A percentile compares a stretch with the other conserved stretches of the same genome.
phyloP scores from a whole-genome alignment of 2,113 vertebrate species.

The Dipodomys stephensi region DNA sequence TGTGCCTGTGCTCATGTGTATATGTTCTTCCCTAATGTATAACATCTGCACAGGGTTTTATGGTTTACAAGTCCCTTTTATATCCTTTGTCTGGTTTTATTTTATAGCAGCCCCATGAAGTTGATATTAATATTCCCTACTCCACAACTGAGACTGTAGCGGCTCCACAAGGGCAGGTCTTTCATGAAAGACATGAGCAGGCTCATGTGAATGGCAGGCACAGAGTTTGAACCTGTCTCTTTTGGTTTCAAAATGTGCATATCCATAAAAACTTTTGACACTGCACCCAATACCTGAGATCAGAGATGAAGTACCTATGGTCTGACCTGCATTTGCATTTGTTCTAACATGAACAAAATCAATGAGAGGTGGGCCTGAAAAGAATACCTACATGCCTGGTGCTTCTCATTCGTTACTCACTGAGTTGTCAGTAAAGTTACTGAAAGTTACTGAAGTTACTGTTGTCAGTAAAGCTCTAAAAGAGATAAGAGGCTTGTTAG shows the following conservation, averaged over 20 bases:
- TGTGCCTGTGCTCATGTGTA: neutral
- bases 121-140: constrained; percentile 45
- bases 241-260: neutral
- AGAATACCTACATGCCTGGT: neutral
- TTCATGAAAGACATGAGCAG: neutral
- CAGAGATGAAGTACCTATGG: neutral
- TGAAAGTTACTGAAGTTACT: neutral
- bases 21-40: neutral
- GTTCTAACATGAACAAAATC: neutral
- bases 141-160: neutral
- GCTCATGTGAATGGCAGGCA: neutral
- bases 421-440: neutral
- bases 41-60: constrained; percentile 56
- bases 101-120: constrained; percentile 48
- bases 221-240: neutral
- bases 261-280: neutral
- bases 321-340: constrained; percentile 14
- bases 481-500: neutral
- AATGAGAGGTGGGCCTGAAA: neutral
- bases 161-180: neutral
- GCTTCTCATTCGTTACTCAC: neutral
- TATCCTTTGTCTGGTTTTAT: constrained; percentile 67
- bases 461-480: neutral
- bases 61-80: constrained; percentile 57
- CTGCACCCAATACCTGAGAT: neutral